Conservation (phyloP, 2,113 vertebrate species). For the cattle (Bos taurus) region ARS-UCD2.0 NC_037348.1:10362501-10363000, state of each 20-base stretch:
- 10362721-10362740: conserved; percentile 44
- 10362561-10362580: conserved; percentile 62
- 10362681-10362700: conserved; percentile 58
- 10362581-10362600: background rate
- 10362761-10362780: conserved; percentile 37
- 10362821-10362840: background rate
- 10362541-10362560: conserved; percentile 75
- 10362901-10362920: background rate
- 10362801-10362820: conserved; percentile 11
- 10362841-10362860: background rate
- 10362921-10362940: background rate
- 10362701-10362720: conserved; percentile 58
- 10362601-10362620: background rate
- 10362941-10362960: conserved; percentile 5
- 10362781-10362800: background rate
- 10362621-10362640: background rate
- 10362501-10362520: conserved; percentile 69
- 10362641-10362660: conserved; percentile 60
- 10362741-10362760: background rate
- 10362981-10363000: background rate
- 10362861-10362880: background rate
- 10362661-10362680: conserved; percentile 66
- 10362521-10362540: conserved; percentile 77
- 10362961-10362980: background rate
- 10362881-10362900: background rate